Base-by-base conservation (phyloP, 2,888 invertebrate species). In the Hirtodrosophila alboralis region DNA sequence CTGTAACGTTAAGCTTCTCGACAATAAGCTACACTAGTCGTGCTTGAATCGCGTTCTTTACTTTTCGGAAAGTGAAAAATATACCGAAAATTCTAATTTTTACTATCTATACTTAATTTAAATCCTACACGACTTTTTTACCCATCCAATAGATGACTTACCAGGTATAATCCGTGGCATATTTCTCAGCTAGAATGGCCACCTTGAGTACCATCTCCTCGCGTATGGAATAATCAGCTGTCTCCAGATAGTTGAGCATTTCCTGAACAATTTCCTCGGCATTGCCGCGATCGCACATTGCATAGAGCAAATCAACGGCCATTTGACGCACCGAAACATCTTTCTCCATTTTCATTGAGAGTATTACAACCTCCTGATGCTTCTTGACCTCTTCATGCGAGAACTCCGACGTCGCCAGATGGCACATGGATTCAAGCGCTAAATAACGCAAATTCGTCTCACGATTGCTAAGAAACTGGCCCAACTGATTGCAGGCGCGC, bases 201-300 rank as follows among this genome's bases (percentile, higher is more conserved):
- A 99, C 99, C 92, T 99, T 99, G 43, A 99, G 92, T 30, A 99
- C 99, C 99, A 99, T 99, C 92, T 99, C 99, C 92, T 99, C 99
- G 75, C 99, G 93, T 84, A 99, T 99, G 18, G 99, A 99, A 91
- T 99, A 99, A 91, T 99, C 99, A 53, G 99, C 99, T 16, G 98
- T 98, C 92, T 99, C 99, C 78, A 99, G 92, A 90, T 99, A 99
- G 89, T 97, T 96, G 77, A 99, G 92, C 99, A 99, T 99, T 92
- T 99, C 99, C 89, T 98, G 97, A 4, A 99, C 99, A 90, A 99
- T 99, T 92, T 99, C 98, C 91, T 98, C 98, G 14, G 99, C 98
- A 92, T 99, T 99, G 75, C 97, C 97, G 89, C 98, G 96, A 91
- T 99, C 99, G 92, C 99, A 99, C 99, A 99, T 99, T 33, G 99